Base-by-base conservation (phyloP, 1,140 invertebrate species). In the Papilio dardanus region DNA sequence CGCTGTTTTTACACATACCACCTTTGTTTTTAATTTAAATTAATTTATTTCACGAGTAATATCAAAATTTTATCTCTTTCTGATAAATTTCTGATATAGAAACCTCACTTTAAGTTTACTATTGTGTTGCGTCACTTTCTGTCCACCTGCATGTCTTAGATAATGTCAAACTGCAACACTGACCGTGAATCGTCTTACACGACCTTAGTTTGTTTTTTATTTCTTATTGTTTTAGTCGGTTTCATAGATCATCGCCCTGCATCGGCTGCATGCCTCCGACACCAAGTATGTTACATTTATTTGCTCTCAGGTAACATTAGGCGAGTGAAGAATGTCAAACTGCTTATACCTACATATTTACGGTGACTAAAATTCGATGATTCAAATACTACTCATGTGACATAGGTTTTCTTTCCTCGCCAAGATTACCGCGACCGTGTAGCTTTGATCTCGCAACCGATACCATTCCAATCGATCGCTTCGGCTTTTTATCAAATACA, bases 161-260 rank as follows among this genome's bases (percentile, higher is more conserved):
- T 28, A 14, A 54, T 54, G 24, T 28, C 54, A 58, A 58, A 2
- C 54, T 28, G 14, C 21, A 58, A 58, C 54, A 58, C 54, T 14
- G 54, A 58, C 54, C 24, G 54, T 24, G 10, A 24, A 10, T 28
- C 54, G 54, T 28, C 54, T 33, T 71, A 62, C 73, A 74, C 76
- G 79, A 79, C 65, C 67, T 80, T 83, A 73, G 76, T 79, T 77
- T 84, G 83, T 86, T 86, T 83, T 86, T 86, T 81, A 76, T 83
- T 84, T 85, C 77, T 80, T 78, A 83, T 86, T 88, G 80, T 88
- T 90, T 88, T 90, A 90, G 85, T 82, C 77, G 87, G 77, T 88
- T 86, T 90, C 83, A 88, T 92, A 91, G 89, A 87, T 87, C 89
- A 80, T 82, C 71, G 85, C 84, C 77, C 82, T 82, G 88, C 50